Conservation (phyloP, 2,888 invertebrate species). For the Nomada fabriciana region DNA sequence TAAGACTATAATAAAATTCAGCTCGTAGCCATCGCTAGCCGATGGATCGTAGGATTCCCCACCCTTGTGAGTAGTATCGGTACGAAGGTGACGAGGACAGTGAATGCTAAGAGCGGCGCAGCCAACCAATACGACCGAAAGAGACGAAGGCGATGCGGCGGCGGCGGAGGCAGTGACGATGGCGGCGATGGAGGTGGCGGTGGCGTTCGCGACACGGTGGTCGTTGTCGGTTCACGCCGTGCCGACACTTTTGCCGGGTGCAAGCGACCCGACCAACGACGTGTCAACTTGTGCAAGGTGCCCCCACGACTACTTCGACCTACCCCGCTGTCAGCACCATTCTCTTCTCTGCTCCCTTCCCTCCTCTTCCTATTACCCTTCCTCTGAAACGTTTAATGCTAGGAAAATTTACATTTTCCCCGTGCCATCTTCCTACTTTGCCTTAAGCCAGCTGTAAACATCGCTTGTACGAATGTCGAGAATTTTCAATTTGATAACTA, state of each 20-base stretch:
- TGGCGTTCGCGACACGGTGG: constrained; percentile 77
- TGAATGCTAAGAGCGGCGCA: constrained; percentile 42
- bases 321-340: constrained; percentile 30
- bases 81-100: constrained; percentile 44
- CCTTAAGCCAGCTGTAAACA: constrained; percentile 10
- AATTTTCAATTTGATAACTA: constrained; percentile 10
- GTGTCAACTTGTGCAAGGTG: constrained; percentile 78
- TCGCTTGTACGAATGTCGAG: background rate
- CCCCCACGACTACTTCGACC: constrained; percentile 59
- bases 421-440: constrained; percentile 57
- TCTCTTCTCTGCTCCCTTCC: constrained; percentile 24
- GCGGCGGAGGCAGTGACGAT: constrained; percentile 43
- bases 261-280: constrained; percentile 80
- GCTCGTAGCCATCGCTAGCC: constrained; percentile 31
- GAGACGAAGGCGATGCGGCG: constrained; percentile 49
- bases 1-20: background rate
- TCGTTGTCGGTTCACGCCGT: constrained; percentile 80
- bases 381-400: constrained; percentile 5
- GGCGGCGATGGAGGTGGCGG: constrained; percentile 34
- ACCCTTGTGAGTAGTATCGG: constrained; percentile 39
- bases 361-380: constrained; percentile 21
- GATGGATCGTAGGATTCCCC: constrained; percentile 24
- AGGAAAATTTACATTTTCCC: constrained; percentile 60
- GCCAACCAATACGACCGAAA: constrained; percentile 63
- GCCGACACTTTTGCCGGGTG: constrained; percentile 80